These are phyloP conservation scores for Drosophila lowei DNA, from an alignment of 1,140 invertebrate species.

Conservation along the genomic window DNA sequence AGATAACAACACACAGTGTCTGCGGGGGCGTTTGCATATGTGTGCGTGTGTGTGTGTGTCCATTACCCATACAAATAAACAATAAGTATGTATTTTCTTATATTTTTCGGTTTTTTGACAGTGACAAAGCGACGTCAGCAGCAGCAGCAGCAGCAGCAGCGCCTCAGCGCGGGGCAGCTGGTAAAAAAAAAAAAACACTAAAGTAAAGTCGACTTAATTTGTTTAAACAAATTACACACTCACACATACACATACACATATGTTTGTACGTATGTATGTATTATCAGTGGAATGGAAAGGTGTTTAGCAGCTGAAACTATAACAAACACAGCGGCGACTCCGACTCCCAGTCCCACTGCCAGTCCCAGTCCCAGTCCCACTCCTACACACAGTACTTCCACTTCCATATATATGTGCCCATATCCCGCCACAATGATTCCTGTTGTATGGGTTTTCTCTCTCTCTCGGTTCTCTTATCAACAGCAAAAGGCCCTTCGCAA, in stretches of 20 bases:
- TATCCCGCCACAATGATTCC: constrained; percentile 26
- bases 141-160: constrained; percentile 56
- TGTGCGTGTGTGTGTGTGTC: constrained; percentile 36
- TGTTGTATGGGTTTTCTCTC: constrained; percentile 55
- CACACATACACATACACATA: constrained; percentile 20
- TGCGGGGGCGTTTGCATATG: constrained; percentile 34
- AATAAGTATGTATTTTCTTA: neutral
- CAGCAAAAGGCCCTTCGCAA: constrained; percentile 47
- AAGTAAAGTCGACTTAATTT: constrained; percentile 69
- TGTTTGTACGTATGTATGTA: constrained; percentile 1
- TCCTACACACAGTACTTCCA: neutral
- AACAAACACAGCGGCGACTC: constrained; percentile 46
- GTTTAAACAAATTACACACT: constrained; percentile 76
- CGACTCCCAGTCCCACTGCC: neutral
- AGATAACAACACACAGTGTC: constrained; percentile 30
- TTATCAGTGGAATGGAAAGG: constrained; percentile 27
- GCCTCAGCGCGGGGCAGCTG: constrained; percentile 1
- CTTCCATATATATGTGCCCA: too few species aligned
- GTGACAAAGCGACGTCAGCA: constrained; percentile 78
- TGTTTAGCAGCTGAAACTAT: constrained; percentile 76
- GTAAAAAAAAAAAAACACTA: constrained; percentile 21
- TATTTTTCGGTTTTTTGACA: constrained; percentile 44
- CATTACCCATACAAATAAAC: constrained; percentile 35
- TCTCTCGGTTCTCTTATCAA: constrained; percentile 21
- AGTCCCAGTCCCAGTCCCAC: too few species aligned